Evolutionary conservation across 2,113 vertebrate species (phyloP).

Genomic region (mouse (Mus musculus)): GRCm39 chr1:117050501-117051000

Average conservation of each 20-base stretch:
- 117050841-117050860: neutral
- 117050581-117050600: neutral
- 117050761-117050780: neutral
- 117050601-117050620: neutral
- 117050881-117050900: neutral
- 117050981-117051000: neutral
- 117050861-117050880: neutral
- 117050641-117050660: neutral
- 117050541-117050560: constrained; percentile 7
- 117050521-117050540: neutral
- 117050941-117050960: neutral
- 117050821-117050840: neutral
- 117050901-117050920: neutral
- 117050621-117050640: neutral
- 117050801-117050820: neutral
- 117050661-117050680: neutral
- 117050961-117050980: fast-evolving
- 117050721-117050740: neutral
- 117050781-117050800: neutral
- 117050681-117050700: neutral
- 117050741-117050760: neutral
- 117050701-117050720: neutral
- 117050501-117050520: neutral
- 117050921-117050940: neutral
- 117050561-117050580: neutral